phyloP scores from a whole-genome alignment of 2,113 vertebrate genomes.

The Etheostoma cragini region DNA sequence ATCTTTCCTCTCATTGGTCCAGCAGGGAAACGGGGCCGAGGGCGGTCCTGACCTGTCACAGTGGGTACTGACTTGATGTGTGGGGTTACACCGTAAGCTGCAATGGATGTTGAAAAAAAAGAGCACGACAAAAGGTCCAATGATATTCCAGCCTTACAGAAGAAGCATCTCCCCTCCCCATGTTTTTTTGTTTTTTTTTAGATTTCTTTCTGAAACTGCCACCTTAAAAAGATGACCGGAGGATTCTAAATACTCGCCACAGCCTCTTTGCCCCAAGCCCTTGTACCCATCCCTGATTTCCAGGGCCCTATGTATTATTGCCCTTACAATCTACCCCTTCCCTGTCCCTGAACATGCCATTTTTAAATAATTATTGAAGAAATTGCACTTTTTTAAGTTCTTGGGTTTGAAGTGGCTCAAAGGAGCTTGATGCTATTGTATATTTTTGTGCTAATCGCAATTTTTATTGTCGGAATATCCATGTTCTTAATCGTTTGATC shows the following conservation, averaged over 20 bases:
- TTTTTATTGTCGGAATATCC: conserved; percentile 87
- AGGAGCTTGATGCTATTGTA: conserved; percentile 89
- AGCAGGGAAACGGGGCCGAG: conserved; percentile 99
- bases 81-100: conserved; percentile 99
- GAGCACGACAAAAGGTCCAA: conserved; percentile 87
- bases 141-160: conserved; percentile 93
- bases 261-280: conserved; percentile 70
- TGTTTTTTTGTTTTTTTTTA: conserved; percentile 38
- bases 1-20: conserved; percentile 88
- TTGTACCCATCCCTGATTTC: conserved; percentile 61
- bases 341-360: conserved; percentile 80
- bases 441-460: conserved; percentile 87
- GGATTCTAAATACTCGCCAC: conserved; percentile 73
- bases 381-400: conserved; percentile 86
- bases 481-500: conserved; percentile 97
- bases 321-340: conserved; percentile 81
- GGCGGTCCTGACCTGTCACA: conserved; percentile 99
- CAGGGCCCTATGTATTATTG: conserved; percentile 75
- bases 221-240: conserved; percentile 74
- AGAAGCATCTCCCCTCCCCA: conserved; percentile 90
- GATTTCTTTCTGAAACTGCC: conserved; percentile 75
- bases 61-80: conserved; percentile 99
- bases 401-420: conserved; percentile 89
- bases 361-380: conserved; percentile 82
- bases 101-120: conserved; percentile 94